phyloP scores from a whole-genome alignment of 2,888 invertebrate species.

The Orchesella flavescens region DNA sequence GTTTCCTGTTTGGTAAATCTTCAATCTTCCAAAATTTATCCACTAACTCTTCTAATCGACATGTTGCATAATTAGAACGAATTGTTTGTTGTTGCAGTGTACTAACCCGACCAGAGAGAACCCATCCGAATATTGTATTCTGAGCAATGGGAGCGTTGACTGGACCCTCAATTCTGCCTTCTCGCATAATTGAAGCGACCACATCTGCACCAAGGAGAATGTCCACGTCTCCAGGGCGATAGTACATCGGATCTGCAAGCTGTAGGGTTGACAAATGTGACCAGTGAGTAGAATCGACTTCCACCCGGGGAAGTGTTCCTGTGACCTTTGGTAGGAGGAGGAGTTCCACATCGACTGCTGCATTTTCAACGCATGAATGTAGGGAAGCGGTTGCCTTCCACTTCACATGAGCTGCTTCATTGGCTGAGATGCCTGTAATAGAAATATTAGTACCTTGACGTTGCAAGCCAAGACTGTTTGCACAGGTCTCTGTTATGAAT shows the following conservation, averaged over 20 bases:
- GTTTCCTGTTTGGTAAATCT: not conserved
- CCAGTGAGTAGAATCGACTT: not conserved
- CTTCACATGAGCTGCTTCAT: not conserved
- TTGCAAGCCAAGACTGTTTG: too few relatives aligned
- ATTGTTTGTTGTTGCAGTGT: not conserved
- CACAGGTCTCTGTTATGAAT: slow-evolving; percentile 28
- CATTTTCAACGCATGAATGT: not conserved
- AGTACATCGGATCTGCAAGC: not conserved
- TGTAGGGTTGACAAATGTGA: not conserved
- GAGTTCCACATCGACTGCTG: not conserved
- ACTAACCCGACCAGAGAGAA: slow-evolving; percentile 17
- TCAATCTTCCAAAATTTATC: slow-evolving; percentile 9
- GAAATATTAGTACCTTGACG: not conserved
- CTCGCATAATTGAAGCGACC: not conserved
- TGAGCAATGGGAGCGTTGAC: slow-evolving; percentile 6
- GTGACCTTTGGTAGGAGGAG: slow-evolving; percentile 10
- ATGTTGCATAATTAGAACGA: not conserved
- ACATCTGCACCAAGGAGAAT: slow-evolving; percentile 35
- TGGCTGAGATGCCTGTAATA: not conserved
- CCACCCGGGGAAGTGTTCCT: not conserved
- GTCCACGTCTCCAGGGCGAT: slow-evolving; percentile 9
- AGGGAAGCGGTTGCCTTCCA: not conserved
- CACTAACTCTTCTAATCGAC: not conserved
- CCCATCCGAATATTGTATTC: slow-evolving; percentile 44
- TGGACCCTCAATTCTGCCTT: not conserved